Conservation (phyloP, 2,797 vertebrate genomes). For the Ctenosaura bakeri region DNA sequence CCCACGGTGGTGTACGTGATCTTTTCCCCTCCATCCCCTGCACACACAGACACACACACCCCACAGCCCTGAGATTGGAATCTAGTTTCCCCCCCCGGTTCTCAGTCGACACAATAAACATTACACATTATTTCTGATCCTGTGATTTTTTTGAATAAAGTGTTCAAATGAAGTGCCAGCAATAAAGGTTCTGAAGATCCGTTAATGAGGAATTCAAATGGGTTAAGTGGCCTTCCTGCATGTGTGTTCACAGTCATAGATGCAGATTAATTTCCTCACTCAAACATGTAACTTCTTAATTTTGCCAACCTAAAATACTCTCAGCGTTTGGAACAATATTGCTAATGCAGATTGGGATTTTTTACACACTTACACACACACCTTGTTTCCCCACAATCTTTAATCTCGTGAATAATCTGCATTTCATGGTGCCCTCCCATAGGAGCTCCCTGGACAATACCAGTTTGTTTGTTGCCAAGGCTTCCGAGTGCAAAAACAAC, state of each 20-base stretch:
- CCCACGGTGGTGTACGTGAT: not conserved
- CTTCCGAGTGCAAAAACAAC: not conserved
- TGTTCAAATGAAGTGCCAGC: not conserved
- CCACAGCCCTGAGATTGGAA: not conserved
- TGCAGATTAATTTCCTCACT: not conserved
- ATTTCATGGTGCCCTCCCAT: no score
- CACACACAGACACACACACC: no score
- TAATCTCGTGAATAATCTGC: not conserved
- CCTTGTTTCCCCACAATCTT: not conserved
- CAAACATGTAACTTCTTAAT: not conserved
- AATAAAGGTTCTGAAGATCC: not conserved
- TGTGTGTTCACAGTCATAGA: not conserved
- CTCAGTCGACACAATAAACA: no score
- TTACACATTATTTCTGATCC: not conserved
- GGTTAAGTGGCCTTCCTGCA: not conserved
- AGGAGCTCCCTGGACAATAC: not conserved
- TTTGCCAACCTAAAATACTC: not conserved
- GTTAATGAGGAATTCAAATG: not conserved
- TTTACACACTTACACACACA: not conserved
- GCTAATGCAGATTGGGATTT: not conserved
- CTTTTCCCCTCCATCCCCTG: not conserved
- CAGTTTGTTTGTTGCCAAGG: not conserved
- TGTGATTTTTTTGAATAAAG: not conserved
- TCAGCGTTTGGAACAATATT: not conserved
- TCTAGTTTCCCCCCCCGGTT: not conserved